These are phyloP conservation scores for Brassicogethes aeneus DNA, from an alignment of 2,888 invertebrate species.

Conservation along the genomic window DNA sequence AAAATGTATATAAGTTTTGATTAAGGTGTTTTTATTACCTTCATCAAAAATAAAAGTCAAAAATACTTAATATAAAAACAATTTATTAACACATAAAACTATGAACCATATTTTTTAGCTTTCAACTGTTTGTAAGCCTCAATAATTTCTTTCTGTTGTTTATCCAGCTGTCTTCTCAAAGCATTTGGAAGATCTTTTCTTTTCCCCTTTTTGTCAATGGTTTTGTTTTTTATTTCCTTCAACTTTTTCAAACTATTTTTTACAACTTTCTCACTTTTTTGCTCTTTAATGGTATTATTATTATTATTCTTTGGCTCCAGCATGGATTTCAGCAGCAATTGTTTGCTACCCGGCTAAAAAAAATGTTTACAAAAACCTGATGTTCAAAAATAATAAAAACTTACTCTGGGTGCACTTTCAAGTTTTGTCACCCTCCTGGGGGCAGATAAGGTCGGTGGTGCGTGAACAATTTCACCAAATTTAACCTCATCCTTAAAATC, in stretches of 20 bases:
- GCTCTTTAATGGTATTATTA: slow-evolving; percentile 4
- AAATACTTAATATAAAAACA: too few relatives aligned
- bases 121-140: slow-evolving; percentile 52
- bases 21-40: too few relatives aligned
- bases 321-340: slow-evolving; percentile 51
- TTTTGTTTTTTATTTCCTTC: slow-evolving; percentile 18
- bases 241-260: slow-evolving; percentile 21
- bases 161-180: slow-evolving; percentile 50
- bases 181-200: slow-evolving; percentile 51
- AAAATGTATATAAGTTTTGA: too few relatives aligned
- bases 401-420: slow-evolving; percentile 23
- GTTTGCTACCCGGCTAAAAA: slow-evolving; percentile 55
- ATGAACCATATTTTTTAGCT: too few relatives aligned
- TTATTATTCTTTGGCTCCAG: slow-evolving; percentile 23
- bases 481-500: slow-evolving; percentile 50
- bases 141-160: slow-evolving; percentile 49
- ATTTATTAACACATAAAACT: background rate
- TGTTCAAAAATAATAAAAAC: slow-evolving; percentile 5
- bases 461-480: slow-evolving; percentile 69
- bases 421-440: slow-evolving; percentile 44
- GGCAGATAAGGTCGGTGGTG: slow-evolving; percentile 55
- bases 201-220: slow-evolving; percentile 48
- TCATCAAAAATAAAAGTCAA: too few relatives aligned
- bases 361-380: slow-evolving; percentile 1
- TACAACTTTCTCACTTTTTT: slow-evolving; percentile 5